A percentile compares a stretch with the other conserved stretches of the same genome.
Evolutionary conservation across 30 jellyfish, hydroid and myxozoan species (phyloP).

Genomic region (Nemopilema nomurai): DNA sequence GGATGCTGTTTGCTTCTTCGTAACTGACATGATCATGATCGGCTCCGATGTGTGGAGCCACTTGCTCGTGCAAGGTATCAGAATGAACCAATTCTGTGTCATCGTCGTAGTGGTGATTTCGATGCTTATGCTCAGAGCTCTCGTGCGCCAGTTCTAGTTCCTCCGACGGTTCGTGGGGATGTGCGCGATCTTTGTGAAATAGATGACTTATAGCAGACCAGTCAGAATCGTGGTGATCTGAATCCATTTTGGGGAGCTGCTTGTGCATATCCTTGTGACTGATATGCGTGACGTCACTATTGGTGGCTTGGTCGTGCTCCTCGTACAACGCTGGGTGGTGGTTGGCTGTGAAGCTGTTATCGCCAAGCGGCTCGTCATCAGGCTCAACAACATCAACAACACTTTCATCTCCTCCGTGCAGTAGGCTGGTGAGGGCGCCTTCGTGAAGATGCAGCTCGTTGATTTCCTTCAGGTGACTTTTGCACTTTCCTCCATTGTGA

Average conservation of each 20-base stretch:
- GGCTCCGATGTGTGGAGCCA: not conserved
- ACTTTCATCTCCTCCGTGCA: slow-evolving; percentile 80
- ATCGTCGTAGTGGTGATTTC: slow-evolving; percentile 1
- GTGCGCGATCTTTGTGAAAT: not conserved
- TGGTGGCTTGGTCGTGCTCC: slow-evolving; percentile 62
- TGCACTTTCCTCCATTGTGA: slow-evolving; percentile 83
- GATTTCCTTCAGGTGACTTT: slow-evolving; percentile 72
- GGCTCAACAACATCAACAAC: slow-evolving; percentile 90
- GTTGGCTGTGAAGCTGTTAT: slow-evolving; percentile 8
- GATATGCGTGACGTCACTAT: slow-evolving; percentile 9
- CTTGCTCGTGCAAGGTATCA: slow-evolving; percentile 8
- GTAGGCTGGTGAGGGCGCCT: slow-evolving; percentile 52
- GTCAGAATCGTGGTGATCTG: slow-evolving; percentile 13
- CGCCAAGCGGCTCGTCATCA: slow-evolving; percentile 56
- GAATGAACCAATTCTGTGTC: not conserved
- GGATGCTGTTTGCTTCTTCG: slow-evolving; percentile 45
- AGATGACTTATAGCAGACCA: slow-evolving; percentile 10
- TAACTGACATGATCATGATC: slow-evolving; percentile 5
- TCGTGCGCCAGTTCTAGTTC: slow-evolving; percentile 3
- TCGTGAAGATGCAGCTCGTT: slow-evolving; percentile 67
- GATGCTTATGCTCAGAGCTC: not conserved
- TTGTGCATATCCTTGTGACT: slow-evolving; percentile 20
- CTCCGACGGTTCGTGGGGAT: not conserved
- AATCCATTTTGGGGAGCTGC: slow-evolving; percentile 12
- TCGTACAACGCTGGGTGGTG: slow-evolving; percentile 62